A percentile compares a stretch with the other conserved stretches of the same genome.
phyloP scores from a whole-genome alignment of 2,797 vertebrate genomes.

The Lepilemur septentrionalis region DNA sequence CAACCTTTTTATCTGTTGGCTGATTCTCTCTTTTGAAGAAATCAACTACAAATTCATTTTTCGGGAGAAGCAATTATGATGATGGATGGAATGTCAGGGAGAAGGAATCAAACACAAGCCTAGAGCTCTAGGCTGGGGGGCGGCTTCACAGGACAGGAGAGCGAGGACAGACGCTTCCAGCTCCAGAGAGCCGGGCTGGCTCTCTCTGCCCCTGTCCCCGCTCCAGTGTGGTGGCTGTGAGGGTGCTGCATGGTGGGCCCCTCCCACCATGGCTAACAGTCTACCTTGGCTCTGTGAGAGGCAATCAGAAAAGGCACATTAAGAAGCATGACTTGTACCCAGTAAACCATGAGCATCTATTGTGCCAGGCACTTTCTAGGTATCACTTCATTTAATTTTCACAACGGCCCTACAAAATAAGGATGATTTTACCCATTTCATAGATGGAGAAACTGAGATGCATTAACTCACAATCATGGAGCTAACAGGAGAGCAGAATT shows the following conservation, averaged over 20 bases:
- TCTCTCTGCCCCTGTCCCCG: background rate
- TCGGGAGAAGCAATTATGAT: conserved; percentile 77
- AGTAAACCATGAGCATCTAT: background rate
- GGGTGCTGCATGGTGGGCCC: background rate
- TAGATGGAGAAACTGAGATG: background rate
- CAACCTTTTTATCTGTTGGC: conserved; percentile 79
- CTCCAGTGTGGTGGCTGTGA: background rate
- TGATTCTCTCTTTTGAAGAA: conserved; percentile 79
- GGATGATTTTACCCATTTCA: background rate
- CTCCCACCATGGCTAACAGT: background rate
- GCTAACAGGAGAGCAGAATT: background rate
- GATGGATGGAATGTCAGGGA: conserved; percentile 74
- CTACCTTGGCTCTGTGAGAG: background rate
- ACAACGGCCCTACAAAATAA: background rate
- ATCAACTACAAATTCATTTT: conserved; percentile 80
- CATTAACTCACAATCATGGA: background rate
- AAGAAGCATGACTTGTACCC: background rate
- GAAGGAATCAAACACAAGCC: conserved; percentile 50
- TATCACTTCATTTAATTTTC: background rate
- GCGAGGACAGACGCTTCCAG: background rate
- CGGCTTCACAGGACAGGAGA: background rate
- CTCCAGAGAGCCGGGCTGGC: background rate
- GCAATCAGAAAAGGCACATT: background rate
- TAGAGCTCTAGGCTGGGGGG: background rate
- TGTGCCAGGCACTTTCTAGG: background rate